These are phyloP conservation scores for Holotrichia oblita DNA, from an alignment of 1,140 invertebrate genomes.

Conservation along the genomic window DNA sequence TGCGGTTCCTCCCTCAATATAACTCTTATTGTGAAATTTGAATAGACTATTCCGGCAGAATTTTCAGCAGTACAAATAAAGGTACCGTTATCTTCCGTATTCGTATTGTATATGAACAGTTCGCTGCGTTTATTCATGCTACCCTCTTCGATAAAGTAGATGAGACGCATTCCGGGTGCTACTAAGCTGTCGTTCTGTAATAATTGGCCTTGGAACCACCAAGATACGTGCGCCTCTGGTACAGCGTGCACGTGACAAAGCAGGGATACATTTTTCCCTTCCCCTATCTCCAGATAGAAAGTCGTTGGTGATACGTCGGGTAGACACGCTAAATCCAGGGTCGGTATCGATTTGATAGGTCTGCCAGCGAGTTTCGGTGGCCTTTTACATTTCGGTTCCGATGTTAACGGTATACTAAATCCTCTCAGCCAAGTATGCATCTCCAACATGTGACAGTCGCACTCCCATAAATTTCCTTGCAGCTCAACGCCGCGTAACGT, in stretches of 20 bases:
- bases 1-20: slow-evolving; percentile 76
- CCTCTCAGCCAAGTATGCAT: slow-evolving; percentile 81
- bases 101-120: slow-evolving; percentile 78
- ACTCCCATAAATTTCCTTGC: slow-evolving; percentile 89
- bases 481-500: slow-evolving; percentile 80
- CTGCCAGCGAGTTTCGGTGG: slow-evolving; percentile 74
- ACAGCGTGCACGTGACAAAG: slow-evolving; percentile 81
- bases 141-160: slow-evolving; percentile 75
- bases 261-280: slow-evolving; percentile 82
- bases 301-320: slow-evolving; percentile 78
- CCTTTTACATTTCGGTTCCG: slow-evolving; percentile 78
- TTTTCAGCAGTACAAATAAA: slow-evolving; percentile 86
- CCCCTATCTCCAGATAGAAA: slow-evolving; percentile 73
- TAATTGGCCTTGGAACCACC: slow-evolving; percentile 82
- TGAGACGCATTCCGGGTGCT: slow-evolving; percentile 70
- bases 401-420: slow-evolving; percentile 74
- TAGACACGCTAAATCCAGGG: slow-evolving; percentile 82
- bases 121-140: slow-evolving; percentile 77
- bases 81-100: slow-evolving; percentile 79
- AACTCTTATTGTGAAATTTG: slow-evolving; percentile 81
- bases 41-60: slow-evolving; percentile 75
- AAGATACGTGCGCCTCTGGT: slow-evolving; percentile 81
- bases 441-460: slow-evolving; percentile 82
- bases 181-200: slow-evolving; percentile 75
- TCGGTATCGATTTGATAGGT: slow-evolving; percentile 73